A percentile compares a stretch with the other conserved stretches of the same genome.
phyloP scores from a whole-genome alignment of 2,888 invertebrate genomes.

The Drosophila quinaria region DNA sequence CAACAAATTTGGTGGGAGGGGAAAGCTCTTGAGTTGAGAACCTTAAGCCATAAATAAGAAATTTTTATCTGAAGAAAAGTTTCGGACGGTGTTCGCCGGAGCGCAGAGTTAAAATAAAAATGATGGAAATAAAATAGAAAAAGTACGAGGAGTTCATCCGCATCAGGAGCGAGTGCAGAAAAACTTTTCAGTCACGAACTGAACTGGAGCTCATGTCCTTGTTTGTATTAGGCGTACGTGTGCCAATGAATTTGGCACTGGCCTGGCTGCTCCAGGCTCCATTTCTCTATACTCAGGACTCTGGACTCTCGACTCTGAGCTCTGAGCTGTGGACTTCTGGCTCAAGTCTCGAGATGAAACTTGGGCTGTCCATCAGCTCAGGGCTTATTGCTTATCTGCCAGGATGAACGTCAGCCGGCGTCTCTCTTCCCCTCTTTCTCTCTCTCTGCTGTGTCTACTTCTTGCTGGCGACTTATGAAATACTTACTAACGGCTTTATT shows the following conservation, averaged over 20 bases:
- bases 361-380: conserved; percentile 76
- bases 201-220: conserved; percentile 81
- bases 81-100: conserved; percentile 70
- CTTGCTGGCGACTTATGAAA: conserved; percentile 69
- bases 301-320: neutral
- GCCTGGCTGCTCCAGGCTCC: conserved; percentile 29
- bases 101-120: conserved; percentile 73
- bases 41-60: conserved; percentile 83
- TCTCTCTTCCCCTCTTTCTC: neutral
- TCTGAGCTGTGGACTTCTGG: neutral
- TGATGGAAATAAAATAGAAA: conserved; percentile 79
- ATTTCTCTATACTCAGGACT: neutral
- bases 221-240: conserved; percentile 83
- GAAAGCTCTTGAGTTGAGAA: conserved; percentile 59
- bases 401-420: conserved; percentile 43
- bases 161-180: conserved; percentile 58
- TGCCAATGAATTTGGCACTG: conserved; percentile 70
- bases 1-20: conserved; percentile 47
- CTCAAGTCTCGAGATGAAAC: conserved; percentile 46
- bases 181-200: conserved; percentile 82
- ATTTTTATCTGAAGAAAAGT: conserved; percentile 79
- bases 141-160: conserved; percentile 70
- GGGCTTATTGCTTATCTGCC: conserved; percentile 80
- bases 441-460: conserved; percentile 5
- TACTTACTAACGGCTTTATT: conserved; percentile 81